Evolutionary conservation across 1,140 invertebrate genomes (phyloP), one percentile per base, ranked within the genome.

Genomic region (Melanaphis sacchari): DNA sequence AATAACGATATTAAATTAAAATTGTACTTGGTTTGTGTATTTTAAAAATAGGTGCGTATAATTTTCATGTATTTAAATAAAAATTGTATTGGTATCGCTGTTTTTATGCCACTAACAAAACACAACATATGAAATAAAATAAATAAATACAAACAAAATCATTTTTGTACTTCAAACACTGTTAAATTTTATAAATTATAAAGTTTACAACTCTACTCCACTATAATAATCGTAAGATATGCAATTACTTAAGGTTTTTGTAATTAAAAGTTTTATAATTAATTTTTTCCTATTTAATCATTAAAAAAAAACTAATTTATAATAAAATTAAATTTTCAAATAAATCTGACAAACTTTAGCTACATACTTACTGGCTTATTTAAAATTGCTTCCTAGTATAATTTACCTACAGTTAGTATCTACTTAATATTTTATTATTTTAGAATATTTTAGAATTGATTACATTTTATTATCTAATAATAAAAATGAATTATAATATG

Each of bases 161-260:
- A n/a, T n/a, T 18, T 76, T 76, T 76, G 59, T 76, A 76, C 59
- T 76, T 76, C 4, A 76, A 76, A 76, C 7, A 76, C 59, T 76
- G 31, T 76, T 76, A 15, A n/a, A n/a, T 76, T 76, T 18, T 18
- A 76, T 76, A 36, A n/a, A 76, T 89, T 52, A 52, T 52, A 52
- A 46, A 46, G 43, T 89, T 52, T 89, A 38, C 21, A 88, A 88
- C 85, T 88, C 46, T 22, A 43, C 41, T 43, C 22, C 43, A 26
- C n/a, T 89, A 40, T 85, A 26, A 89, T 36, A 36, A 89, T 54
- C 88, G 49, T 52, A 36, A 22, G 22, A 54, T 54, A 21, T 38
- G n/a, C 18, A 89, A 89, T 89, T 89, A 89, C 43, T 52, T 22
- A 89, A 89, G 88, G 88, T 89, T 89, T 89, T 89, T 38, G 36